Evolutionary conservation across 35 echinoderm and acorn worm genomes (phyloP), one percentile per base, ranked within the genome.

Genomic region (Apostichopus parvimensis): DNA sequence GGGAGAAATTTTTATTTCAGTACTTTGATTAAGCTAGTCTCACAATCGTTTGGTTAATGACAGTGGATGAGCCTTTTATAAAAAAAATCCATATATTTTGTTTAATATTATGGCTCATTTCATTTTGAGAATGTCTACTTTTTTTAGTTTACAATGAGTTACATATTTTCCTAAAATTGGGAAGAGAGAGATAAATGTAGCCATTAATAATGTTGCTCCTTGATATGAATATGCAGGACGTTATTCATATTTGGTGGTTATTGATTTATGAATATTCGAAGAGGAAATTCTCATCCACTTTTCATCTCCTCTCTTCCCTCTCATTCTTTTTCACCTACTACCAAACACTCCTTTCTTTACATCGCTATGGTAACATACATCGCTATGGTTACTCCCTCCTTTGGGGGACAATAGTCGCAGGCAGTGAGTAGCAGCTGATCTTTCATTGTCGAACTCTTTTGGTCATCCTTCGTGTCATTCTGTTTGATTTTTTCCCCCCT

Each of bases 371-470:
- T 82, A 82, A 82, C 79, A 45, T 82, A 57, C 79, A 45, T 82
- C 79, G 79, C 79, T 82, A 88, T 88, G 86, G 86, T 88, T 72
- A 88, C 62, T 54, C 64, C 86, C 86, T 88, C 81, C 81, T 72
- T 88, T 45, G 53, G 86, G 86, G 86, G 86, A 88, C 86, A 73
- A 88, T 88, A 88, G 86, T 88, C 86, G 86, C 86, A 88, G 86
- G 86, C 86, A 88, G 86, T 88, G 86, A 88, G 86, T 88, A 88
- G 62, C 62, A 88, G 86, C 62, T 73, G 64, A 88, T 88, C 86
- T 88, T 73, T 88, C 86, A 84, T 88, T 73, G 86, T 66, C 34
- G 86, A 72, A 54, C 64, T 88, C 22, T 88, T 73, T 88, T 88
- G 86, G 86, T 88, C 86, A 88, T 73, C 61, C 68, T 88, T 88